Evolutionary conservation across 2,888 invertebrate genomes (phyloP).

Genomic region (Serripes groenlandicus): DNA sequence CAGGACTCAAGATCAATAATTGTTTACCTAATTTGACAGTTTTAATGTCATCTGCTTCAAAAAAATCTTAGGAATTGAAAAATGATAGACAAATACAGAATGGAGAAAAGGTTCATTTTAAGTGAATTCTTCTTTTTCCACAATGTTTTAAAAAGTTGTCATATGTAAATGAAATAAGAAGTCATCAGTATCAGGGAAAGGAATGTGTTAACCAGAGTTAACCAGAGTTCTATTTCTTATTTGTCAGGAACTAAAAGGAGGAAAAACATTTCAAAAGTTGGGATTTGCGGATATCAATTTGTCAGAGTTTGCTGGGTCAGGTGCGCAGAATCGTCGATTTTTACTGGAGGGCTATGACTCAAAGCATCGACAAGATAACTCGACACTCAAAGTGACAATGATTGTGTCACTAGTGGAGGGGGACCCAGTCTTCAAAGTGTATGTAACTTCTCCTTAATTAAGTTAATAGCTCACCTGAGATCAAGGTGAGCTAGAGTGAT

Average conservation of each 20-base stretch:
- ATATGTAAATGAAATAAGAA: too few species aligned
- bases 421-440: slow-evolving; percentile 99
- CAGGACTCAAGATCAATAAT: too few species aligned
- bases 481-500: too few species aligned
- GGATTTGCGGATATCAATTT: slow-evolving; percentile 99
- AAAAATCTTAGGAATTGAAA: too few species aligned
- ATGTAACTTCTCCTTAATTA: slow-evolving; percentile 87
- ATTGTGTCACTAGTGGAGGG: slow-evolving; percentile 98
- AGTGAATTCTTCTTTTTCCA: slow-evolving; percentile 7
- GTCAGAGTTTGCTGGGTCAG: slow-evolving; percentile 98
- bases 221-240: not conserved
- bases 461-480: too few species aligned
- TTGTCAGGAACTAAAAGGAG: slow-evolving; percentile 90
- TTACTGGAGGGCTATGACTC: slow-evolving; percentile 98
- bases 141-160: not conserved
- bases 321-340: slow-evolving; percentile 94
- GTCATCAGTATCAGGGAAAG: too few species aligned
- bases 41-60: too few species aligned
- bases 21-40: too few species aligned
- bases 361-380: slow-evolving; percentile 97
- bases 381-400: slow-evolving; percentile 94
- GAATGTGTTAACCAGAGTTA: not conserved
- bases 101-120: too few species aligned
- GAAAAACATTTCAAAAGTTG: slow-evolving; percentile 96
- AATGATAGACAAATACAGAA: too few species aligned